phyloP scores from a whole-genome alignment of 2,888 invertebrate species.

The Phania funesta region DNA sequence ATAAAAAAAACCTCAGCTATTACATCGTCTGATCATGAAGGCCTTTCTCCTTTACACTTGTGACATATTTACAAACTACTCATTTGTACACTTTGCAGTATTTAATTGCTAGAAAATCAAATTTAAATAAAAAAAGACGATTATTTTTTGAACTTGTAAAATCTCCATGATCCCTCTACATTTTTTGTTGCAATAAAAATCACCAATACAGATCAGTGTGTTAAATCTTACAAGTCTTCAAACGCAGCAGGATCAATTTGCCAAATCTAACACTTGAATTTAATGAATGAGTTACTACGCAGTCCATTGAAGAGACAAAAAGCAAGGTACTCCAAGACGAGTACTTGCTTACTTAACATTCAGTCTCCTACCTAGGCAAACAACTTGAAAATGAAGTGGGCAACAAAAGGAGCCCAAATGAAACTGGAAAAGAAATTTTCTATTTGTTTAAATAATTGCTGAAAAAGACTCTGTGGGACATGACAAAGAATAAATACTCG shows the following conservation, averaged over 20 bases:
- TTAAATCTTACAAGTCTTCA: constrained; percentile 8
- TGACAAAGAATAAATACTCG: constrained; percentile 20
- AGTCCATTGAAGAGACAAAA: constrained; percentile 48
- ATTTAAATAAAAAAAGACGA: not conserved
- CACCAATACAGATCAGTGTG: constrained; percentile 47
- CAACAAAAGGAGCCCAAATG: constrained; percentile 17
- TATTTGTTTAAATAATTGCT: constrained; percentile 6
- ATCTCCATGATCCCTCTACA: not conserved
- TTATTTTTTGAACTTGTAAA: not conserved
- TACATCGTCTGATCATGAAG: not conserved
- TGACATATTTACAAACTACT: constrained; percentile 21
- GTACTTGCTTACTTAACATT: constrained; percentile 11
- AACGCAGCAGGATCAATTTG: constrained; percentile 49
- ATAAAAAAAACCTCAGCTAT: not conserved
- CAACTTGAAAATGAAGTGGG: constrained; percentile 52
- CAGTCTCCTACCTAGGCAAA: constrained; percentile 7
- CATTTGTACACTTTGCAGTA: constrained; percentile 4
- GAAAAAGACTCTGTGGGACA: constrained; percentile 31
- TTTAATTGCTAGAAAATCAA: constrained; percentile 35
- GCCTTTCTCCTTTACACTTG: not conserved
- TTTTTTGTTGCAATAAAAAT: not conserved
- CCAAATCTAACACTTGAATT: constrained; percentile 41
- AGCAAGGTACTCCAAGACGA: constrained; percentile 34
- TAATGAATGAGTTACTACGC: constrained; percentile 64
- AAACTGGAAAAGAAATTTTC: constrained; percentile 1